Conservation (phyloP, 2,888 invertebrate species). For the Meliscaeva auricollis region DNA sequence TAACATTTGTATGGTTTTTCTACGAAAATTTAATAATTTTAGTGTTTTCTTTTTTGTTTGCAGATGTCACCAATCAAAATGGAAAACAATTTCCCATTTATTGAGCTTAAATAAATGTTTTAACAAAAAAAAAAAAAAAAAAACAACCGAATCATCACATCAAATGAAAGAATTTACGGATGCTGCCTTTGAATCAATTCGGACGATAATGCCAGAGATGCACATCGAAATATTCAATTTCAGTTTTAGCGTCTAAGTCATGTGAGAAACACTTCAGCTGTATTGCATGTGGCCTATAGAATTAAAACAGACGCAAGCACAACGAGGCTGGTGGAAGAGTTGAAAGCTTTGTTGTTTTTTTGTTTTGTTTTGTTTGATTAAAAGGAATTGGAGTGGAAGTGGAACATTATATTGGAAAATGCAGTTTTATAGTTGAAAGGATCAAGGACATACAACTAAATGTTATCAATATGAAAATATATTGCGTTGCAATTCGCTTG, state of each 20-base stretch:
- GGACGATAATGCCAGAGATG: not conserved
- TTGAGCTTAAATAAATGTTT: conserved; percentile 1
- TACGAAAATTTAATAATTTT: not conserved
- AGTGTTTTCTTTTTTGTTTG: conserved; percentile 26
- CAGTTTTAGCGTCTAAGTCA: conserved; percentile 52
- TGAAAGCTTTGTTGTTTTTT: not conserved
- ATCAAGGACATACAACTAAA: conserved; percentile 78
- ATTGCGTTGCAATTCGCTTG: conserved; percentile 79
- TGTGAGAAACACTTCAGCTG: conserved; percentile 62
- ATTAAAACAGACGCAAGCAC: not conserved
- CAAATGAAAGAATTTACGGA: not conserved
- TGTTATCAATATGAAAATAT: conserved; percentile 81
- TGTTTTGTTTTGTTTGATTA: conserved; percentile 2
- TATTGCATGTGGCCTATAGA: conserved; percentile 16
- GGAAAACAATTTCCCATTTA: not conserved
- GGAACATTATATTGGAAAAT: conserved; percentile 62
- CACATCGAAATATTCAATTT: conserved; percentile 30
- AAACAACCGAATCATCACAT: not conserved
- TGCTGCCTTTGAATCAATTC: conserved; percentile 31
- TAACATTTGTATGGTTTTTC: not conserved
- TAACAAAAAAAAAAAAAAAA: conserved; percentile 20
- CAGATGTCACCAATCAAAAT: conserved; percentile 32
- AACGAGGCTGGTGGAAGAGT: not conserved
- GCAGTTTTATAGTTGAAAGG: conserved; percentile 78
- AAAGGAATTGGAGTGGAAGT: conserved; percentile 21